Evolutionary conservation across 2,113 vertebrate species (phyloP), one percentile per base, ranked within the genome.

Genomic region (Donacobius atricapilla): DNA sequence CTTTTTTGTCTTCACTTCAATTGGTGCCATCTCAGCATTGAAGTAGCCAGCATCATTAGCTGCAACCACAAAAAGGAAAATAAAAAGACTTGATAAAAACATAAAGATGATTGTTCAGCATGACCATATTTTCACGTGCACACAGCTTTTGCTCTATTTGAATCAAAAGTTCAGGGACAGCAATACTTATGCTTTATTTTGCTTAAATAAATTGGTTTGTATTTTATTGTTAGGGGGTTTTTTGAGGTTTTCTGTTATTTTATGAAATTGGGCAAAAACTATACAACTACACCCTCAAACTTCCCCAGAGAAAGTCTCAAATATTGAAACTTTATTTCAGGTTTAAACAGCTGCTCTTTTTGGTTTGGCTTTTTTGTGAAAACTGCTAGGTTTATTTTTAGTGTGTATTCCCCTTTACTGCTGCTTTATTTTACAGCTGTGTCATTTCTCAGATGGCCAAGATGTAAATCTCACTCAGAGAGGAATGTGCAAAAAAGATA

Each of bases 1-100:
- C 90, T 99, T 99, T 91, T 87, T 99, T 1, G 97, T 98, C 95
- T 99, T 99, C 92, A 99, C 98, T 53, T 99, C 99, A 57, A 99
- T 94, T n/a, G 99, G 98, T 39, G 96, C 99, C 93, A 99, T 99
- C 97, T 99, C 99, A 81, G 98, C 98, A 3, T 96, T 98, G 47
- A 98, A 99, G 96, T 98, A 89, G 56, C 99, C 99, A 7, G 98
- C 98, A 15, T 99, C 99, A 1, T 99, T 98, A 96, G 99, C 99
- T 99, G 96, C 73, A 92, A 82, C 0, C 90, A 44, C 16, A 87
- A 40, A 89, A 83, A 75, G 28, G 51, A 56, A 79, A 79, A 40
- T 16, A 10, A 61, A 84, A 90, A 51, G 47, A 51, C 40, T 39
- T 44, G 14, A 77, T 22, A 53, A 56, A 78, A 81, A 48, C 1